Percentiles rank a stretch among this genome's conserved stretches.
These are phyloP conservation scores for Babyrousa celebensis DNA, from an alignment of 2,797 vertebrate genomes.

Conservation along the genomic window DNA sequence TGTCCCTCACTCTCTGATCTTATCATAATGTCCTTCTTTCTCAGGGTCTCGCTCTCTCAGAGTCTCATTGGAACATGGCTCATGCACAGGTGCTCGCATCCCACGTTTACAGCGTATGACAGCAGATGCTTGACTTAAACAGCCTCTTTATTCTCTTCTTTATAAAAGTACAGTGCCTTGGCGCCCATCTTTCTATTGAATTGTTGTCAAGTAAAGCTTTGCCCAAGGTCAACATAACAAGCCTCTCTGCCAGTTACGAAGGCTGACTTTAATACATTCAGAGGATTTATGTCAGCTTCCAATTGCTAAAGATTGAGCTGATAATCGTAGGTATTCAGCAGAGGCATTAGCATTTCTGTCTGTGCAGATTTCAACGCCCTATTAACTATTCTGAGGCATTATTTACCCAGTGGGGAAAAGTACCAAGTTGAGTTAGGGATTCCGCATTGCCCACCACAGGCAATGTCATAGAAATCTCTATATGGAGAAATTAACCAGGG, in stretches of 20 bases:
- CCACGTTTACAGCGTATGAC: slow-evolving; percentile 45
- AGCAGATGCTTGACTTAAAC: slow-evolving; percentile 78
- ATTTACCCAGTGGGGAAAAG: slow-evolving; percentile 71
- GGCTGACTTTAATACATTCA: not conserved
- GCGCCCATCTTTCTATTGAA: slow-evolving; percentile 68
- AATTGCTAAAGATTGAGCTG: slow-evolving; percentile 61
- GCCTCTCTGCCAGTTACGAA: not conserved
- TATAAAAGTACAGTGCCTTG: slow-evolving; percentile 70
- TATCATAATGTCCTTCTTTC: not conserved
- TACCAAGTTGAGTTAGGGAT: slow-evolving; percentile 46
- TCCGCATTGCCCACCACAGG: slow-evolving; percentile 68
- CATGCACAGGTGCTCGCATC: not conserved
- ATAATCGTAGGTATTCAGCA: slow-evolving; percentile 74
- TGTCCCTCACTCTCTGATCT: not conserved
- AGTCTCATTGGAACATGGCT: not conserved
- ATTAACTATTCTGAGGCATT: slow-evolving; percentile 81
- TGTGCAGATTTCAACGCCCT: slow-evolving; percentile 53
- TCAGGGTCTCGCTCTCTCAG: not conserved
- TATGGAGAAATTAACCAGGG: slow-evolving; percentile 66
- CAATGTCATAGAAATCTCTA: slow-evolving; percentile 50
- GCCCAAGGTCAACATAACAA: slow-evolving; percentile 75
- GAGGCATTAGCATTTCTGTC: slow-evolving; percentile 79
- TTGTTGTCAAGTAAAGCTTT: slow-evolving; percentile 78
- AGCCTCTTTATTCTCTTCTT: slow-evolving; percentile 67
- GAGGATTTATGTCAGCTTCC: slow-evolving; percentile 69